Evolutionary conservation across 2,113 vertebrate species (phyloP).

Genomic region (Fulmarus glacialis): DNA sequence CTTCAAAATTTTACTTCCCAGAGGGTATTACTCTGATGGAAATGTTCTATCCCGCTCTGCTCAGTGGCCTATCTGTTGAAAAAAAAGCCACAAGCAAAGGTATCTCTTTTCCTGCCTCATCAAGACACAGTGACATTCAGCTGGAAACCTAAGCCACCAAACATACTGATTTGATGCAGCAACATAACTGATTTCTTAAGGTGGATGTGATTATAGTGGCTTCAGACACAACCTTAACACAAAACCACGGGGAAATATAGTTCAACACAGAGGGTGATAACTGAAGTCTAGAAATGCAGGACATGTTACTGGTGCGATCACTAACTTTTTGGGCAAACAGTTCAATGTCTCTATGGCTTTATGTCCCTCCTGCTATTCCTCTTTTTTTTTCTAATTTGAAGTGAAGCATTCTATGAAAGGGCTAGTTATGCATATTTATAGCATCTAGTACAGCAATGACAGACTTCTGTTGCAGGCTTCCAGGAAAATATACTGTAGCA

Average conservation of each 20-base stretch:
- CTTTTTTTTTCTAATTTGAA: neutral
- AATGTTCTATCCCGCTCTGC: neutral
- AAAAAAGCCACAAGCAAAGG: neutral
- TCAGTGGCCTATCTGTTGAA: neutral
- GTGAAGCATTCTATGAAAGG: neutral
- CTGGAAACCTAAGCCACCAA: neutral
- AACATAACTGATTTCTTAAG: neutral
- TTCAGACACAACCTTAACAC: neutral
- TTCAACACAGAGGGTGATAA: neutral
- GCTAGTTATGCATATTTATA: neutral
- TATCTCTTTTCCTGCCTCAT: neutral
- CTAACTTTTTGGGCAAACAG: rapidly evolving
- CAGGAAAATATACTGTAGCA: neutral
- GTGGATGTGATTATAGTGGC: neutral
- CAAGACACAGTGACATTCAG: neutral
- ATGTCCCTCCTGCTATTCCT: neutral
- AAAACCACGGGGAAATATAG: neutral
- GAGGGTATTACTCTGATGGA: neutral
- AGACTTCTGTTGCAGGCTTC: neutral
- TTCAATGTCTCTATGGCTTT: neutral
- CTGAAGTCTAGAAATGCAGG: neutral
- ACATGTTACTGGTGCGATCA: neutral
- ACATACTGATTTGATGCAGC: neutral
- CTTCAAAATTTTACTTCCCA: neutral
- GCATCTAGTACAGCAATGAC: neutral